These are phyloP conservation scores for Rhamnusium bicolor DNA, from an alignment of 2,888 invertebrate species.

Conservation along the genomic window DNA sequence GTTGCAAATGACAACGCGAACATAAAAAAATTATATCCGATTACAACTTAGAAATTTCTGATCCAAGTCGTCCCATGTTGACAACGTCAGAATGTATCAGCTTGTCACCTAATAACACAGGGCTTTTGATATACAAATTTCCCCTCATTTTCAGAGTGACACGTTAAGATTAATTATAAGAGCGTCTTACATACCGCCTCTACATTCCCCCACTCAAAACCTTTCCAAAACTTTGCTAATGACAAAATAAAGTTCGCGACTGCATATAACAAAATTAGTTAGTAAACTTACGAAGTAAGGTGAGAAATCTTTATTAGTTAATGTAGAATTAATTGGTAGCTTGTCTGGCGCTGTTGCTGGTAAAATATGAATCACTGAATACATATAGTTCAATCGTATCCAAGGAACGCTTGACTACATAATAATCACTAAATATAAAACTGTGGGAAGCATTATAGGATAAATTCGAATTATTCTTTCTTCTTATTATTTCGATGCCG, in stretches of 20 bases:
- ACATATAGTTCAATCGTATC: not conserved
- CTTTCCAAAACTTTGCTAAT: constrained; percentile 32
- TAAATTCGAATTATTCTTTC: too few species aligned
- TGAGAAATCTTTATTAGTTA: constrained; percentile 44
- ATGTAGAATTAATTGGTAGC: constrained; percentile 39
- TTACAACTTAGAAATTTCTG: not conserved
- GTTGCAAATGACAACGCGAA: not conserved
- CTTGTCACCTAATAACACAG: constrained; percentile 11
- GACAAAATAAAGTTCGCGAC: constrained; percentile 35
- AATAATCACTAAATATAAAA: too few species aligned
- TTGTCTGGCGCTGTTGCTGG: not conserved
- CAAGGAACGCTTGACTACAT: not conserved
- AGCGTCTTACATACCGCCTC: constrained; percentile 22
- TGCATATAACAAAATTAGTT: constrained; percentile 34
- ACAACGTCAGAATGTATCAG: constrained; percentile 2
- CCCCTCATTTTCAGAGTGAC: constrained; percentile 31
- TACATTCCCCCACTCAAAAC: not conserved
- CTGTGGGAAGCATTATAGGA: too few species aligned
- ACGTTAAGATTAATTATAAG: constrained; percentile 32
- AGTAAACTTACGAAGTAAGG: constrained; percentile 31
- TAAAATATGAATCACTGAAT: not conserved
- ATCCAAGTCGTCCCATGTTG: not conserved
- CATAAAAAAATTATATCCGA: not conserved
- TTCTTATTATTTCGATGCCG: too few species aligned
- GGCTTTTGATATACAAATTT: constrained; percentile 36